Evolutionary conservation across 1,140 invertebrate species (phyloP).

Genomic region (Bombus waltoni): DNA sequence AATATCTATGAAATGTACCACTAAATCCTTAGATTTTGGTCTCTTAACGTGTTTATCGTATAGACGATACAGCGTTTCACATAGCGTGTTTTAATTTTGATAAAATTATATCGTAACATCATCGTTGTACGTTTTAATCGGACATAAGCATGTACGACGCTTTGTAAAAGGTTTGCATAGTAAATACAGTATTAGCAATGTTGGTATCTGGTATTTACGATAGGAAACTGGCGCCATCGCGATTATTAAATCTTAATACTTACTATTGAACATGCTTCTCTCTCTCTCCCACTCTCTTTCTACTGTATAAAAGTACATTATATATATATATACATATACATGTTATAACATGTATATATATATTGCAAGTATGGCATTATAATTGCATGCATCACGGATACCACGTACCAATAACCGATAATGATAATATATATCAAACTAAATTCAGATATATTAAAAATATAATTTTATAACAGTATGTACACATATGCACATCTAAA

Average conservation of each 20-base stretch:
- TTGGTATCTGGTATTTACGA: constrained; percentile 40
- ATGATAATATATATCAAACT: not conserved
- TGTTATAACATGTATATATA: not conserved
- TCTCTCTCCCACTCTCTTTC: not conserved
- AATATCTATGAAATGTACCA: constrained; percentile 37
- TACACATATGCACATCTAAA: not conserved
- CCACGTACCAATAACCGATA: not conserved
- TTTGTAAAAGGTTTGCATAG: constrained; percentile 31
- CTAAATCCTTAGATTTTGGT: constrained; percentile 15
- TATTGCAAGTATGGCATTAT: not conserved
- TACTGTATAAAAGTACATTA: not conserved
- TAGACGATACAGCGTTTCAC: not conserved
- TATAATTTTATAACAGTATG: not conserved
- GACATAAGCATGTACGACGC: constrained; percentile 35
- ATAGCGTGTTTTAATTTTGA: not conserved
- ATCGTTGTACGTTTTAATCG: constrained; percentile 28
- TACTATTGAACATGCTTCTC: not conserved
- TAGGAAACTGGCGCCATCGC: constrained; percentile 38
- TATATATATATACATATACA: not conserved
- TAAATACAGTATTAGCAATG: constrained; percentile 43
- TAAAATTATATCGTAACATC: constrained; percentile 7
- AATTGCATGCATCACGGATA: not conserved
- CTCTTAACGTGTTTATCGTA: not conserved
- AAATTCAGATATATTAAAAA: not conserved
- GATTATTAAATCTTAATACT: constrained; percentile 43